These are phyloP conservation scores for Netelia inedita DNA, from an alignment of 2,888 invertebrate species.

Conservation along the genomic window DNA sequence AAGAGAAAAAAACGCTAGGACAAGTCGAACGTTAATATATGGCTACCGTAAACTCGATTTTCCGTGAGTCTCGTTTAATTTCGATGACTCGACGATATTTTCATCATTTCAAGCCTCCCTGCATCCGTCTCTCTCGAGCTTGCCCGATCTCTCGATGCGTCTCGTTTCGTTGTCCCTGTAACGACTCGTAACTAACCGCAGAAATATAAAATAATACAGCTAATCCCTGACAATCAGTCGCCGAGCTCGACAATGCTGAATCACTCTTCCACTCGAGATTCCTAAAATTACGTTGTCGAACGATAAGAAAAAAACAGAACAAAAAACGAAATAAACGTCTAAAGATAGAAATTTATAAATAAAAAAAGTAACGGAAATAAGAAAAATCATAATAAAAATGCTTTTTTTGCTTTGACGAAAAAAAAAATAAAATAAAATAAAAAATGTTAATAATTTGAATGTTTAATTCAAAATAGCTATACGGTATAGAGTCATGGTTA, in stretches of 20 bases:
- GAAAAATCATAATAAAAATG: too few relatives aligned
- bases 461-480: too few relatives aligned
- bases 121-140: not conserved
- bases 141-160: slow-evolving; percentile 33
- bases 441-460: too few relatives aligned
- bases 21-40: slow-evolving; percentile 31
- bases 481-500: too few relatives aligned
- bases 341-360: not conserved
- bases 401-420: too few relatives aligned
- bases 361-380: too few relatives aligned
- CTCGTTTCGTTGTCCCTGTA: slow-evolving; percentile 15
- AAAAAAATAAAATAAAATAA: too few relatives aligned
- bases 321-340: not conserved
- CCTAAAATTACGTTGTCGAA: not conserved
- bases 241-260: slow-evolving; percentile 24
- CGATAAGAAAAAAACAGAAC: not conserved
- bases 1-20: slow-evolving; percentile 14
- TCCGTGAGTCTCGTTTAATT: slow-evolving; percentile 56
- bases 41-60: slow-evolving; percentile 45
- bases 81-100: slow-evolving; percentile 55
- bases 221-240: slow-evolving; percentile 19
- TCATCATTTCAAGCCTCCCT: slow-evolving; percentile 28
- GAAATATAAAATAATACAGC: slow-evolving; percentile 33
- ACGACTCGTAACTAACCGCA: slow-evolving; percentile 1
- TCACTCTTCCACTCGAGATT: slow-evolving; percentile 36